Conservation (phyloP, 2,797 vertebrate genomes). For the Eupleurogrammus muticus region DNA sequence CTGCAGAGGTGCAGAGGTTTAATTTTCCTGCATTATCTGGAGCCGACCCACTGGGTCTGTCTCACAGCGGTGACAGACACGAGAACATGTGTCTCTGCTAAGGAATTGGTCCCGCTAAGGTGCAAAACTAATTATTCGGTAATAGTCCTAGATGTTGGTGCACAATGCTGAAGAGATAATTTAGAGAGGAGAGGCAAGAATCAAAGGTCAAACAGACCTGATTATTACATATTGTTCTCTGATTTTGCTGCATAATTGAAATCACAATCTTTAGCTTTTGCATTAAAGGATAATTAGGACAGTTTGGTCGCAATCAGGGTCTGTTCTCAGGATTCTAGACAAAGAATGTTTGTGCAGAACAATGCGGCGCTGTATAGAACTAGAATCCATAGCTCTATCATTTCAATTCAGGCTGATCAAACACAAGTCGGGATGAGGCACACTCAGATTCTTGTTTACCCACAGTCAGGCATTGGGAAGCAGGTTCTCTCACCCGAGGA, state of each 20-base stretch:
- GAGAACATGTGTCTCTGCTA: constrained; percentile 62
- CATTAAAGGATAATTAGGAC: constrained; percentile 28
- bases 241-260: constrained; percentile 44
- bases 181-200: constrained; percentile 50
- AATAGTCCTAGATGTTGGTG: constrained; percentile 44
- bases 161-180: constrained; percentile 42
- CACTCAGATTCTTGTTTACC: too few species aligned
- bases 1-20: constrained; percentile 22
- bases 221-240: constrained; percentile 22
- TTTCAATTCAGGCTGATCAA: too few species aligned
- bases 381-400: too few species aligned
- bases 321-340: background rate
- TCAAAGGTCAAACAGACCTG: constrained; percentile 51
- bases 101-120: constrained; percentile 63
- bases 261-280: constrained; percentile 38
- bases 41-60: constrained; percentile 52
- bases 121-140: constrained; percentile 70
- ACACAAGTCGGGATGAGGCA: too few species aligned
- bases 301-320: constrained; percentile 4
- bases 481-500: too few species aligned
- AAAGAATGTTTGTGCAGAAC: background rate
- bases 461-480: too few species aligned
- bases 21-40: constrained; percentile 38
- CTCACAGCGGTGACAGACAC: constrained; percentile 26
- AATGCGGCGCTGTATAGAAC: too few species aligned